Evolutionary conservation across 35 echinoderm and acorn worm genomes (phyloP).

Genomic region (Hemicentrotus pulcherrimus): DNA sequence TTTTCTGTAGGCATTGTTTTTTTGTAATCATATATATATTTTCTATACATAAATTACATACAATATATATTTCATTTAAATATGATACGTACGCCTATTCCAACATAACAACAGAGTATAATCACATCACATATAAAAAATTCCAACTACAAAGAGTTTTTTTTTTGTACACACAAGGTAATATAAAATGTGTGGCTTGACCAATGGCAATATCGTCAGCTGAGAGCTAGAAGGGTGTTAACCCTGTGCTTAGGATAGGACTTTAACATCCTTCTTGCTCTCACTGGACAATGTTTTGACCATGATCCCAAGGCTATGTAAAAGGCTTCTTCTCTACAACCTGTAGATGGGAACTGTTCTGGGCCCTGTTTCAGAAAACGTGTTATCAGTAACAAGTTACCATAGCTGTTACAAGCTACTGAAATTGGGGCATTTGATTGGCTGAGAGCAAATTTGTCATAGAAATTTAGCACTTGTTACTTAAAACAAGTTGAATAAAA

Average conservation of each 20-base stretch:
- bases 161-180: background rate
- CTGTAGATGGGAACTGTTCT: background rate
- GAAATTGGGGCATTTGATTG: too few species aligned
- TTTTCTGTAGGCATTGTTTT: slow-evolving; percentile 36
- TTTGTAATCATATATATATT: slow-evolving; percentile 43
- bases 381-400: too few species aligned
- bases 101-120: background rate
- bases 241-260: too few species aligned
- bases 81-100: slow-evolving; percentile 45
- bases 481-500: too few species aligned
- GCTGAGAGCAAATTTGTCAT: too few species aligned
- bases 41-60: slow-evolving; percentile 56
- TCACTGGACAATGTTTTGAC: background rate
- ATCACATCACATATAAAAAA: slow-evolving; percentile 28
- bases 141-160: slow-evolving; percentile 41
- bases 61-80: slow-evolving; percentile 49
- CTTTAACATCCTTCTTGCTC: too few species aligned
- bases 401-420: too few species aligned
- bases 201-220: too few species aligned
- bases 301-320: background rate
- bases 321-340: background rate
- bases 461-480: too few species aligned
- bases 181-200: slow-evolving; percentile 36
- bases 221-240: too few species aligned
- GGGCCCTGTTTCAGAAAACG: too few species aligned